A percentile compares a stretch with the other conserved stretches of the same genome.
Conservation (phyloP, 2,113 vertebrate genomes). For the Oncorhynchus tshawytscha region DNA sequence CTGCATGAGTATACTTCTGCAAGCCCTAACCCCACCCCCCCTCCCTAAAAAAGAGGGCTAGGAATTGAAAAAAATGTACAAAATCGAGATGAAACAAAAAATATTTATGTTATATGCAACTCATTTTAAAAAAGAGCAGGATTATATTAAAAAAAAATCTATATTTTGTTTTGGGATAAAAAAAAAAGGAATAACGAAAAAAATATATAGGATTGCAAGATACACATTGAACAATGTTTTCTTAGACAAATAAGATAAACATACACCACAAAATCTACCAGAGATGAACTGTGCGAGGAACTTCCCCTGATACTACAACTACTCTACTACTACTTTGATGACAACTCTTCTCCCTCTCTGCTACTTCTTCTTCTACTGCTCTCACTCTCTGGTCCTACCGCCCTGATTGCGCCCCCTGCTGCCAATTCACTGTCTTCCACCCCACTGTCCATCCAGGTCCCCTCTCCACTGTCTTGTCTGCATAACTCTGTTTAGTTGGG, state of each 20-base stretch:
- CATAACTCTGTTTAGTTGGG: slow-evolving; percentile 1
- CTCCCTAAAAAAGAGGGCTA: slow-evolving; percentile 64
- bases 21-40: slow-evolving; percentile 57
- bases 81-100: slow-evolving; percentile 43
- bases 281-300: slow-evolving; percentile 26
- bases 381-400: slow-evolving; percentile 22
- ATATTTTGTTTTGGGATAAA: slow-evolving; percentile 55
- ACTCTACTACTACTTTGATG: slow-evolving; percentile 31
- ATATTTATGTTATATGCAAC: slow-evolving; percentile 60
- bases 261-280: slow-evolving; percentile 30
- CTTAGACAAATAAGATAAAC: slow-evolving; percentile 42
- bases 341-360: slow-evolving; percentile 37
- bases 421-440: slow-evolving; percentile 46
- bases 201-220: slow-evolving; percentile 53
- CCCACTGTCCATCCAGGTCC: slow-evolving; percentile 27
- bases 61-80: slow-evolving; percentile 49
- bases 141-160: slow-evolving; percentile 56
- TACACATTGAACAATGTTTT: slow-evolving; percentile 45
- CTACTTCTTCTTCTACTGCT: slow-evolving; percentile 34
- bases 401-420: slow-evolving; percentile 25
- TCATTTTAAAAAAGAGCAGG: slow-evolving; percentile 44
- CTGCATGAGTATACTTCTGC: slow-evolving; percentile 73
- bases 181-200: slow-evolving; percentile 44
- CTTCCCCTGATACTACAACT: slow-evolving; percentile 31
- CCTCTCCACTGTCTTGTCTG: neutral